Conservation (phyloP, 2,888 invertebrate genomes). For the Cantharis nigra region DNA sequence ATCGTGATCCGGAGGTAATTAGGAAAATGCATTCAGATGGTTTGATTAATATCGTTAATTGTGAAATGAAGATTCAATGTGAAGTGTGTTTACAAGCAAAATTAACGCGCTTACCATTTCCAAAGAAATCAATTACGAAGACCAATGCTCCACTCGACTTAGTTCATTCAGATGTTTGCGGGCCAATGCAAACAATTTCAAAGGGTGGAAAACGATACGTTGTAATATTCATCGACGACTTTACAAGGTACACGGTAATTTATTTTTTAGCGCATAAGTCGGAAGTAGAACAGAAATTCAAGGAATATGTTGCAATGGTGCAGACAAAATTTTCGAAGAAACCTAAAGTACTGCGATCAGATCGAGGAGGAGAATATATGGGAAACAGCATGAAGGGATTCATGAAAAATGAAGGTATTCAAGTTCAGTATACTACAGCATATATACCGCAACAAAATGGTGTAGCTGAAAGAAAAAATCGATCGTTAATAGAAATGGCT, state of each 20-base stretch:
- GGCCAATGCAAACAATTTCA: too few relatives aligned
- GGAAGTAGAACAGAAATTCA: neutral
- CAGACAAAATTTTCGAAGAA: conserved; percentile 29
- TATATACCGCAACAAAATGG: conserved; percentile 41
- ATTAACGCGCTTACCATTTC: neutral
- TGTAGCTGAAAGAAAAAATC: conserved; percentile 34
- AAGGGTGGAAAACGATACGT: too few relatives aligned
- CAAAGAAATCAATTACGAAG: too few relatives aligned
- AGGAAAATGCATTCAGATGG: neutral
- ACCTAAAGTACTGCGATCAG: conserved; percentile 32
- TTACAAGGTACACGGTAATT: too few relatives aligned
- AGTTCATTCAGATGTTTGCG: too few relatives aligned
- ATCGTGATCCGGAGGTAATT: neutral
- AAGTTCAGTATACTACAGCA: conserved; percentile 29
- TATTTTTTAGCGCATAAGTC: too few relatives aligned
- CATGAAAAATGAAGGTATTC: conserved; percentile 38
- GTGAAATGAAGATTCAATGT: neutral
- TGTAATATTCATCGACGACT: too few relatives aligned
- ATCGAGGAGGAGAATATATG: conserved; percentile 40
- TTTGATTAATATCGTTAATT: neutral
- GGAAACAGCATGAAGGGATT: conserved; percentile 14
- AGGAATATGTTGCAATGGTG: conserved; percentile 28
- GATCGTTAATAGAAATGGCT: conserved; percentile 33
- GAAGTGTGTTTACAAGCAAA: neutral
- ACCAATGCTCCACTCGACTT: too few relatives aligned